Evolutionary conservation across 2,888 invertebrate genomes (phyloP), one percentile per base, ranked within the genome.

Genomic region (Pachydiplax longipennis): DNA sequence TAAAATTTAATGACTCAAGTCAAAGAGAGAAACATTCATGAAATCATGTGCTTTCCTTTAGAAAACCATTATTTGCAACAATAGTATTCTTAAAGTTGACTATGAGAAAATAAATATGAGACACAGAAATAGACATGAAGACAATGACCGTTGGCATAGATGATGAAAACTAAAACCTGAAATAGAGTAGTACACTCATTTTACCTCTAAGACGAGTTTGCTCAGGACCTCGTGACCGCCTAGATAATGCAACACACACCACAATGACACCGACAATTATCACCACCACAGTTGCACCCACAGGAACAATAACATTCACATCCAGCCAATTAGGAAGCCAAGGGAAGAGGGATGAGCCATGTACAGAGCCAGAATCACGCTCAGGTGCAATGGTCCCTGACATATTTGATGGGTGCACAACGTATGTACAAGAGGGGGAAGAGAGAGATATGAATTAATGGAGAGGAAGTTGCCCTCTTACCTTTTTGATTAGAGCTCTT

Each of bases 261-360:
- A 99, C 98, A 93, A 98, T 96, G 93, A 98, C 96, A 92, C 98
- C 98, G 92, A 98, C 97, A 93, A 98, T 96, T 94, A 98, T 97
- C 92, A 99, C 98, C 92, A 99, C 97, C 91, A 98, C 95, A 48
- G 98, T 98, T 81, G 98, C 98, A 93, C 97, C 96, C 92, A 98
- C 96, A 0, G 98, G 98, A 40, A 99, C 97, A 93, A 98, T 96
- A 92, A 99, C 97, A 94, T 98, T 98, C 91, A 98, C 96, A 93
- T 98, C 98, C 92, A 98, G 95, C 98, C 98, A 98, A 91, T 97
- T 96, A 91, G 96, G 97, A 92, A 98, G 95, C 98, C 98, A 98
- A 0, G 97, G 95, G 93, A 96, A 95, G 92, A 93, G 87, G 91
- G 92, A 91, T 92, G 92, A 91, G 92, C 91, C 90, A 8, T 65